These are phyloP conservation scores for Intellagama lesueurii DNA, from an alignment of 2,797 vertebrate genomes.

Conservation along the genomic window DNA sequence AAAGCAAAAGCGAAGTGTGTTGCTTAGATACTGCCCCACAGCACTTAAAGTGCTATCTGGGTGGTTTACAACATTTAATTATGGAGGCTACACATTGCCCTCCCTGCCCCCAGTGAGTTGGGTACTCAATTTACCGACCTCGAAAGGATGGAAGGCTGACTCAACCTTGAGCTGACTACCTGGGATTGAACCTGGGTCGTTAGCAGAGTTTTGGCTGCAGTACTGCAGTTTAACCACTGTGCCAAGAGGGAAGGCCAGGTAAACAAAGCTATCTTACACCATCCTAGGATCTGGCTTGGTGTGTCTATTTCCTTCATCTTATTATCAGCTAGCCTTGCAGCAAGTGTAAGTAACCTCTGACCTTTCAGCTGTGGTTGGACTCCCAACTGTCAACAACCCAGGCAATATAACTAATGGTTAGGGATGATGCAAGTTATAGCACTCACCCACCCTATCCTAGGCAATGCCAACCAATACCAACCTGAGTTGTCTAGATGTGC, in stretches of 20 bases:
- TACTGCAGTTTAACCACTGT: too few species aligned
- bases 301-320: neutral
- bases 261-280: neutral
- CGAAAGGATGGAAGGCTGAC: too few species aligned
- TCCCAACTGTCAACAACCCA: neutral
- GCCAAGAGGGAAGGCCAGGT: neutral
- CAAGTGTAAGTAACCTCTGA: neutral
- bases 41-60: too few species aligned
- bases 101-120: too few species aligned
- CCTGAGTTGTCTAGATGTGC: neutral
- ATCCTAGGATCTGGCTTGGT: neutral
- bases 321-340: slow-evolving; percentile 12
- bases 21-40: too few species aligned
- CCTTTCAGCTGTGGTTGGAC: neutral
- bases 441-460: neutral
- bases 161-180: too few species aligned
- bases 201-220: too few species aligned
- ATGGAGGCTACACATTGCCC: too few species aligned
- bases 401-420: neutral
- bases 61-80: too few species aligned
- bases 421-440: neutral
- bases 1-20: too few species aligned
- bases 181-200: too few species aligned
- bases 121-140: too few species aligned
- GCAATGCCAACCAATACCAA: slow-evolving; percentile 7